Base-by-base conservation (phyloP, 2,113 vertebrate species). In the Smithornis capensis region DNA sequence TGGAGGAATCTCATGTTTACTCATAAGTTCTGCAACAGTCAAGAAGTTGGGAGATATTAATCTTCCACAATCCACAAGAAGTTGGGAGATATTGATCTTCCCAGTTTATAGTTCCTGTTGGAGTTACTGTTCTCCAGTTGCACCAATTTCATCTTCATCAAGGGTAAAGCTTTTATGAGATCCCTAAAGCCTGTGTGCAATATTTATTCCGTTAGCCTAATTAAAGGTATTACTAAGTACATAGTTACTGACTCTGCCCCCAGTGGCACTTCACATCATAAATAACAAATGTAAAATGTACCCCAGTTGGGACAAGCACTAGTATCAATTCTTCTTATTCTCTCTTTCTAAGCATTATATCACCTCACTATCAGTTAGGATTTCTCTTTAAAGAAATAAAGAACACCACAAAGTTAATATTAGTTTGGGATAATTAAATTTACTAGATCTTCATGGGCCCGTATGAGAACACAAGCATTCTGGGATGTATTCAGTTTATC, bases 121-220 rank as follows among this genome's bases (percentile, higher is more conserved):
- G 23, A 88, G n/a, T 90, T 95, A 76, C 65, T 74, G 40, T 64
- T 70, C 74, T 87, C 52, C 47, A 45, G 63, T 80, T 87, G 44
- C 57, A 84, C 40, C 16, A 67, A 76, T 92, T 89, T 90, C 68
- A 55, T 93, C 65, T 77, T 71, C 74, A 77, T 68, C 37, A 27
- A 8, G 37, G 13, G 27, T 40, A 92, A 88, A 83, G 55, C n/a
- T 93, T 92, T 83, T 86, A 90, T 35, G 38, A 95, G 62, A 52
- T 79, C 62, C 87, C 87, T 63, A 56, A 94, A 89, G 38, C 55
- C 70, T 42, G 7, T 5, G 68, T 69, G 40, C 37, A 96, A 24
- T 95, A 90, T 83, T 96, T 96, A 89, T 84, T 92, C 88, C 87
- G 74, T 93, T 87, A 64, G 59, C 47, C 79, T 92, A 96, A 95